Conservation (phyloP, 2,888 invertebrate species). For the Blastobasis adustella region DNA sequence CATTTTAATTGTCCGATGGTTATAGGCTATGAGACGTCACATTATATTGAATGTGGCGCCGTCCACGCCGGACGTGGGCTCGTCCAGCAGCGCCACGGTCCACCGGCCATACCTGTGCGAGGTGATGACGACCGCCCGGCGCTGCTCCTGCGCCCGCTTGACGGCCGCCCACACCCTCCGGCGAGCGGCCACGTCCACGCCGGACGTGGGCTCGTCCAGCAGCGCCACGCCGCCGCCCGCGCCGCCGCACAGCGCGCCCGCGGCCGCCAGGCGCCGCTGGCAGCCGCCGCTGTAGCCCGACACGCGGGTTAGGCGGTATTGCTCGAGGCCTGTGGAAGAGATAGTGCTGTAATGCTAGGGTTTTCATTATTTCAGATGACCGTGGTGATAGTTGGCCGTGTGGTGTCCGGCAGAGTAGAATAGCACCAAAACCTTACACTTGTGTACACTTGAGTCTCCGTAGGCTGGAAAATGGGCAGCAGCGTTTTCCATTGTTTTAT, state of each 20-base stretch:
- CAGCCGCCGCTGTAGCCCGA: slow-evolving; percentile 80
- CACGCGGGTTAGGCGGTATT: slow-evolving; percentile 16
- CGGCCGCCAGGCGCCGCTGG: slow-evolving; percentile 71
- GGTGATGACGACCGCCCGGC: neutral
- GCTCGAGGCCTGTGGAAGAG: slow-evolving; percentile 18
- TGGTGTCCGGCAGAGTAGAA: no score
- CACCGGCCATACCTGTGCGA: slow-evolving; percentile 28
- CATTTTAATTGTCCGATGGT: no score
- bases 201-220: neutral
- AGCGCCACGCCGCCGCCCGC: slow-evolving; percentile 42
- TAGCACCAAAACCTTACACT: no score
- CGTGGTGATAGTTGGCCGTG: no score
- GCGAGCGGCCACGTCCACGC: slow-evolving; percentile 80
- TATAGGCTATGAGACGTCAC: no score
- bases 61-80: slow-evolving; percentile 83
- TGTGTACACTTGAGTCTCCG: no score
- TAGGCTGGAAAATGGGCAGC: no score
- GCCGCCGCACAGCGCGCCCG: slow-evolving; percentile 21
- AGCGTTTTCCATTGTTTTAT: no score
- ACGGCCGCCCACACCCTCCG: slow-evolving; percentile 74
- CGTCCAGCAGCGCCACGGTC: slow-evolving; percentile 79
- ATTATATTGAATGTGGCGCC: no score
- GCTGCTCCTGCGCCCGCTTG: neutral
- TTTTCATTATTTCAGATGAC: no score
- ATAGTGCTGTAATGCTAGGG: no score